phyloP scores from a whole-genome alignment of 2,797 vertebrate genomes.

The Protonibea diacanthus region DNA sequence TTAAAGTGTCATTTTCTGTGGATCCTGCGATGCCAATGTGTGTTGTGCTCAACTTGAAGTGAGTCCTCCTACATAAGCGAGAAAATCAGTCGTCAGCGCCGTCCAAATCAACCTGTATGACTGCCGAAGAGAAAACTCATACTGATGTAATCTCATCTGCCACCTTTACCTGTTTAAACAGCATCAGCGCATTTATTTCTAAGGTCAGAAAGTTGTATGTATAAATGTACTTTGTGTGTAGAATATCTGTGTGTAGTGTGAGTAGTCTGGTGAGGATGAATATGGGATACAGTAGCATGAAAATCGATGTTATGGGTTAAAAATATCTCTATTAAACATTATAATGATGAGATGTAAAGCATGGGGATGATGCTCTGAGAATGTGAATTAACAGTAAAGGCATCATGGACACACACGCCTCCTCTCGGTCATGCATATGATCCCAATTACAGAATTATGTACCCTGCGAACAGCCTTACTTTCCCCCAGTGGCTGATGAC shows the following conservation, averaged over 20 bases:
- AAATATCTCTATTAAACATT: background rate
- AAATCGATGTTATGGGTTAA: background rate
- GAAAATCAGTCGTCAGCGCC: background rate
- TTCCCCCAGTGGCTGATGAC: constrained; percentile 52
- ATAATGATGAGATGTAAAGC: background rate
- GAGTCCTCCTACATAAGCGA: background rate
- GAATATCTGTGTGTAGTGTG: background rate
- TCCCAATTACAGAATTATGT: constrained; percentile 61
- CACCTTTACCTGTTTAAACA: background rate
- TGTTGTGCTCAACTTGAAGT: background rate
- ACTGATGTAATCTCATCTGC: background rate
- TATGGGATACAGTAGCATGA: background rate
- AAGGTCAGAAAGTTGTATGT: background rate
- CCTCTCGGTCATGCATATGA: constrained; percentile 59
- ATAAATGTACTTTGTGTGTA: background rate
- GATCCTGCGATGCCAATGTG: background rate
- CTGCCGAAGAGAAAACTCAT: background rate
- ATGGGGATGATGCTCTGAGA: background rate
- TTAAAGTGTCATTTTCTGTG: background rate
- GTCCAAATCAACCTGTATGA: background rate
- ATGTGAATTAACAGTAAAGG: constrained; percentile 11
- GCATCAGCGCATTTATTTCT: background rate
- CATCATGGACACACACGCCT: constrained; percentile 30
- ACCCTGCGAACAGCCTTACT: constrained; percentile 38
- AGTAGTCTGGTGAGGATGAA: background rate